phyloP scores from a whole-genome alignment of 1,140 invertebrate species.

The Diachasma alloeum region DNA sequence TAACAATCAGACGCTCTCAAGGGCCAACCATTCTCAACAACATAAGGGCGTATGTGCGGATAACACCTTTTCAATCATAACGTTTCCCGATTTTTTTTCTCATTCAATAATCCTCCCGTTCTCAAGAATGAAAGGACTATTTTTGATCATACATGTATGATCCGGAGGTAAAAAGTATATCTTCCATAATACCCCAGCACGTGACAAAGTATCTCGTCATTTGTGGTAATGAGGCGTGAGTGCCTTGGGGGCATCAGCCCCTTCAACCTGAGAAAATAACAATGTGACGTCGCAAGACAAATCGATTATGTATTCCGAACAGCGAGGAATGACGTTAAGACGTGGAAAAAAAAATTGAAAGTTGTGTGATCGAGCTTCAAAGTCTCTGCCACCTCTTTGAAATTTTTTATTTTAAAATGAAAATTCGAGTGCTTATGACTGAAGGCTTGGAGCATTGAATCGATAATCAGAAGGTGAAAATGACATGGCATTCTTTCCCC shows the following conservation, averaged over 20 bases:
- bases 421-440: background rate
- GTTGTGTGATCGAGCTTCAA: background rate
- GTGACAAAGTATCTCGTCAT: slow-evolving; percentile 20
- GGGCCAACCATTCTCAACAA: no score
- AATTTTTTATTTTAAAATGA: background rate
- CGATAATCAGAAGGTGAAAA: slow-evolving; percentile 19
- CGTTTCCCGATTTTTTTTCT: no score
- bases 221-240: slow-evolving; percentile 19
- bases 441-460: background rate
- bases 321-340: background rate
- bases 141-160: background rate
- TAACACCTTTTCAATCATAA: no score
- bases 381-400: background rate
- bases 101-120: background rate
- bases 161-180: background rate
- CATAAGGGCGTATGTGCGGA: no score
- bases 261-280: slow-evolving; percentile 3
- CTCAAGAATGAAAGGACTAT: background rate
- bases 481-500: background rate
- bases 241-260: slow-evolving; percentile 5
- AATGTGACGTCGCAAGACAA: background rate
- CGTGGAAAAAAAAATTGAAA: background rate
- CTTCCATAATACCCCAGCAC: background rate
- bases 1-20: no score
- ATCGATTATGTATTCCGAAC: background rate